Base-by-base conservation (phyloP, 2,113 vertebrate species). In the Cryptomyrus ogoouensis region DNA sequence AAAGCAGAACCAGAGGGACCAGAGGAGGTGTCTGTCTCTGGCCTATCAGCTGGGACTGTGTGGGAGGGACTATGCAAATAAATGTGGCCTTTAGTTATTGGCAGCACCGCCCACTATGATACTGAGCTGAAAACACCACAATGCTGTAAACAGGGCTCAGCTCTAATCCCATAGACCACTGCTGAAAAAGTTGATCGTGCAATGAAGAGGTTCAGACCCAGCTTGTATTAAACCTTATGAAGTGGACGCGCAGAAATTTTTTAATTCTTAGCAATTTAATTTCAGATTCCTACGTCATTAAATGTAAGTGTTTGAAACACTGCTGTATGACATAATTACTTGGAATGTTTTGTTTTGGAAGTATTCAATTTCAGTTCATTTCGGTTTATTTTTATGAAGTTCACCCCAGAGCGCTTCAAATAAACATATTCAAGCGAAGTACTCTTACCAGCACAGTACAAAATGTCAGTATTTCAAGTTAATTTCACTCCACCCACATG, bases 21-120 rank as follows among this genome's bases (percentile, higher is more conserved):
- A 52, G 88, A 84, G 66, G 90, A 42, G 53, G 53, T 27, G 58
- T n/a, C 58, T 27, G 2, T 27, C 58, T 66, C n/a, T 49, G 90
- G 83, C 92, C 77, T 83, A 56, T 91, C 62, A 89, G 9, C 50
- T 21, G 17, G 49, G 77, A 83, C 47, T 12, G 35, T 89, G 92
- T 49, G 92, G 92, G 91, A n/a, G 50, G 74, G 92, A 56, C 91
- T 70, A 88, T 92, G 89, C 83, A 46, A 88, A 91, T 93, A 80
- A 92, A 91, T 90, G 56, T 8, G 19, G 83, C 17, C 86, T 90
- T 89, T 87, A 44, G 74, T 27, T 15, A 86, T 27, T 8, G 3
- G 8, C 58, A 27, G 24, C 24, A 9, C 3, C 58, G 86, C 39
- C 70, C 83, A 35, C 9, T 89, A n/a, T 70, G n/a, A n/a, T 35